These are phyloP conservation scores for Polydrusus tereticollis DNA, from an alignment of 2,888 invertebrate genomes.

Conservation along the genomic window DNA sequence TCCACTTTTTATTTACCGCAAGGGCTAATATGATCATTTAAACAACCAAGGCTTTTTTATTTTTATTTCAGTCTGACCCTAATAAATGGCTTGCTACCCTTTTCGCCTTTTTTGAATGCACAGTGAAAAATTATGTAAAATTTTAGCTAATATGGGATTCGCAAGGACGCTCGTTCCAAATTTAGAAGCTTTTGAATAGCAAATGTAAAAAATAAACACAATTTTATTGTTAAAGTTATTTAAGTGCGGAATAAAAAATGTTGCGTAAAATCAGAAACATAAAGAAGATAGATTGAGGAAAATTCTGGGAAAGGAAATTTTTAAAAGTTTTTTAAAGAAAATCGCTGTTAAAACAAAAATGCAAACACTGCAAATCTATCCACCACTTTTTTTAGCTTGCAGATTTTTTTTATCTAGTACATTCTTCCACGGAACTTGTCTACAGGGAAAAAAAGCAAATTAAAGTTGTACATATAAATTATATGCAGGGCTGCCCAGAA, in stretches of 20 bases:
- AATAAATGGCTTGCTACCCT: slow-evolving; percentile 23
- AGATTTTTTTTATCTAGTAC: too few relatives aligned
- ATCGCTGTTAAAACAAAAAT: too few relatives aligned
- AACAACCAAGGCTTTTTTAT: slow-evolving; percentile 28
- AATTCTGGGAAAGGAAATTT: too few relatives aligned
- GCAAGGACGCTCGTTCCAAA: not conserved
- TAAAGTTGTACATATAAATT: too few relatives aligned
- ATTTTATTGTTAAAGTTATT: not conserved
- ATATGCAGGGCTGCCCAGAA: too few relatives aligned
- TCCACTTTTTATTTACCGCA: slow-evolving; percentile 33
- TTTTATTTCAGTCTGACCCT: slow-evolving; percentile 33
- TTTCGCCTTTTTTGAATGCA: slow-evolving; percentile 23
- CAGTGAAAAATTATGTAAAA: slow-evolving; percentile 30
- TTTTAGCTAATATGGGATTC: slow-evolving; percentile 3
- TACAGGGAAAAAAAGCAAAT: too few relatives aligned
- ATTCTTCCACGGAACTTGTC: too few relatives aligned
- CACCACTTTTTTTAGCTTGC: too few relatives aligned
- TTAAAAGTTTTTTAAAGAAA: too few relatives aligned
- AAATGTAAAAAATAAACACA: not conserved
- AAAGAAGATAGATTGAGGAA: too few relatives aligned
- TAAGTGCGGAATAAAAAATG: not conserved
- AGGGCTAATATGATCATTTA: slow-evolving; percentile 36
- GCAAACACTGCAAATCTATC: too few relatives aligned
- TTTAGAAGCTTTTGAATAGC: not conserved
- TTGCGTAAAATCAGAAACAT: too few relatives aligned